Evolutionary conservation across 2,113 vertebrate genomes (phyloP).

Genomic region (Myotis davidii): DNA sequence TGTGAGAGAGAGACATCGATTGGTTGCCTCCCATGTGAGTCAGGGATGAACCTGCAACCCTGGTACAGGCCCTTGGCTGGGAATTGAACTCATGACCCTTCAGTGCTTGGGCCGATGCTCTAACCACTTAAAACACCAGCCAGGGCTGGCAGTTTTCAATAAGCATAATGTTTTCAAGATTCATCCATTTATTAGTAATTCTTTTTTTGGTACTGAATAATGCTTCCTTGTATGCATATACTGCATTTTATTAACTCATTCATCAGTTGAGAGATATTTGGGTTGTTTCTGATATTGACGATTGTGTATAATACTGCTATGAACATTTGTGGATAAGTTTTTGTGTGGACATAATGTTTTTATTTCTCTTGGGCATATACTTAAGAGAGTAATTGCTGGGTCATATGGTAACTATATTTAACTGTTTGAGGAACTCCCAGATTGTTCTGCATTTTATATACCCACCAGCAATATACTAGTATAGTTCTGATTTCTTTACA

Average conservation of each 20-base stretch:
- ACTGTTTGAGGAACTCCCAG: background rate
- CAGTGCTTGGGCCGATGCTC: too few species aligned
- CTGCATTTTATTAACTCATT: background rate
- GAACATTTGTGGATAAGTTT: background rate
- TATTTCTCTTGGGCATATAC: background rate
- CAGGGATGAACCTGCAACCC: too few species aligned
- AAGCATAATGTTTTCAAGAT: conserved; percentile 13
- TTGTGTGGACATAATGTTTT: conserved; percentile 20
- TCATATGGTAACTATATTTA: background rate
- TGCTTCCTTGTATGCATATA: background rate
- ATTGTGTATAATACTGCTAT: background rate
- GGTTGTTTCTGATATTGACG: background rate
- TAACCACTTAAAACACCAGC: too few species aligned
- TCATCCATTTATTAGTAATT: background rate
- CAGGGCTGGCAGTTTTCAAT: background rate
- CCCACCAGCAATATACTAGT: background rate
- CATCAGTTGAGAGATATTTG: background rate
- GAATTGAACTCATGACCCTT: too few species aligned
- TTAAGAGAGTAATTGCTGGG: background rate
- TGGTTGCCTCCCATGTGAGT: too few species aligned
- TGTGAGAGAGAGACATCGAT: too few species aligned
- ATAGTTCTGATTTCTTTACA: background rate
- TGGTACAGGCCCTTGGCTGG: too few species aligned
- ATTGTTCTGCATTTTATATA: background rate
- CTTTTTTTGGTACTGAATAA: conserved; percentile 29